These are phyloP conservation scores for Chionodraco myersi DNA, from an alignment of 2,113 vertebrate species.

Conservation along the genomic window DNA sequence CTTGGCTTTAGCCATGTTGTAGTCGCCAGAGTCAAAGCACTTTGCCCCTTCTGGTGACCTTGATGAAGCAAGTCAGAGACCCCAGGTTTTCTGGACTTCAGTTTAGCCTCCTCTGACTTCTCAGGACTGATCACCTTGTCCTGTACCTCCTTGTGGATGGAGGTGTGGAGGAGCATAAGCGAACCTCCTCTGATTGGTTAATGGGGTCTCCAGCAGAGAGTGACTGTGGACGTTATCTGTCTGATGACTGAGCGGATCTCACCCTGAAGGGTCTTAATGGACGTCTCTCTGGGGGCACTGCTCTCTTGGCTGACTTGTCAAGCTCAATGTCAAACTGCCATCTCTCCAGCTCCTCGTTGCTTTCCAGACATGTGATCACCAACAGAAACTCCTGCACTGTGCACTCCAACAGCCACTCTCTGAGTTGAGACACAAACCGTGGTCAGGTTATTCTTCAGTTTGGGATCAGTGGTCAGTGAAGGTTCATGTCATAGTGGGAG, in stretches of 20 bases:
- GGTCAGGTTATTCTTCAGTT: slow-evolving; percentile 92
- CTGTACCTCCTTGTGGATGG: slow-evolving; percentile 83
- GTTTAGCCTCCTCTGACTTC: slow-evolving; percentile 95
- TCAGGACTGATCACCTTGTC: slow-evolving; percentile 95
- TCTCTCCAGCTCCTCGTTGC: slow-evolving; percentile 91
- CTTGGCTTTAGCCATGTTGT: slow-evolving; percentile 99
- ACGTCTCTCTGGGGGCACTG: slow-evolving; percentile 45
- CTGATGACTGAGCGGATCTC: too few species aligned
- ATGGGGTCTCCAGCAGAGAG: too few species aligned
- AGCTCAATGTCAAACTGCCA: slow-evolving; percentile 98
- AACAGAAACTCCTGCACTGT: slow-evolving; percentile 94
- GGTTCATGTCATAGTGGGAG: slow-evolving; percentile 93
- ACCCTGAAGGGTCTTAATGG: too few species aligned
- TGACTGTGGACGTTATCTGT: too few species aligned
- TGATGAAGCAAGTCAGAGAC: slow-evolving; percentile 97
- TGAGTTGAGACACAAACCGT: slow-evolving; percentile 92
- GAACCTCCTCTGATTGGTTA: too few species aligned
- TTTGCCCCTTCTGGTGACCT: slow-evolving; percentile 98
- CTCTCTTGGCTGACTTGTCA: slow-evolving; percentile 91
- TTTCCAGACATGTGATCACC: slow-evolving; percentile 93
- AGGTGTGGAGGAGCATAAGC: too few species aligned
- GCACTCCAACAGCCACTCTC: slow-evolving; percentile 95
- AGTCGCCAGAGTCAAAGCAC: slow-evolving; percentile 99
- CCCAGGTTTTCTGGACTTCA: slow-evolving; percentile 95
- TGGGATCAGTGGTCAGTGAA: slow-evolving; percentile 91